These are phyloP conservation scores for Antechinus stuartii DNA, from an alignment of 2,113 vertebrate genomes.

Conservation along the genomic window DNA sequence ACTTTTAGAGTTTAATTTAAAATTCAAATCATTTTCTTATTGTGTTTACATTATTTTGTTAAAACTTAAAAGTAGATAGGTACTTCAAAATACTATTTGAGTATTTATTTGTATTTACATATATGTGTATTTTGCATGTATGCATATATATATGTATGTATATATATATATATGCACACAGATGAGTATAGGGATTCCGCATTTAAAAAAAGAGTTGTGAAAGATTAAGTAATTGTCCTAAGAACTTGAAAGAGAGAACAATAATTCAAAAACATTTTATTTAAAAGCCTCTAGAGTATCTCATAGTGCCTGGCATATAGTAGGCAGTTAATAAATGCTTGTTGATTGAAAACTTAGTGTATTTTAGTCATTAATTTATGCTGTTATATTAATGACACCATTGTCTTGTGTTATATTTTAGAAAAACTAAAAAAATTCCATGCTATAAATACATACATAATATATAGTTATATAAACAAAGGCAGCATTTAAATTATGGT, in stretches of 20 bases:
- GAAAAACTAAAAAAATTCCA: background rate
- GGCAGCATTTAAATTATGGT: background rate
- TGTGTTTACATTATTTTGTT: background rate
- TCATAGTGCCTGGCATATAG: background rate
- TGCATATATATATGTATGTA: background rate
- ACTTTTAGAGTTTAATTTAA: background rate
- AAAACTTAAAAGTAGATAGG: slow-evolving; percentile 1
- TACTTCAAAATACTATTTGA: background rate
- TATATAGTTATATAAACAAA: background rate
- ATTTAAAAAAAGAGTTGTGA: background rate
- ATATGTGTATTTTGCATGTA: background rate
- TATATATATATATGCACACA: background rate
- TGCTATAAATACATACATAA: background rate
- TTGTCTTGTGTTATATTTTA: background rate
- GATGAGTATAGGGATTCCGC: background rate
- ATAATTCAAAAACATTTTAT: background rate
- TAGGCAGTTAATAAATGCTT: background rate
- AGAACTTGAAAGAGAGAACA: background rate
- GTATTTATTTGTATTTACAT: background rate
- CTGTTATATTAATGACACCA: background rate
- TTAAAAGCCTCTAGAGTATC: background rate
- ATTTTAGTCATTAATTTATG: background rate
- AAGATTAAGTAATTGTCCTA: background rate
- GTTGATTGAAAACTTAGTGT: background rate
- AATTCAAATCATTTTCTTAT: background rate